A percentile compares a stretch with the other conserved stretches of the same genome.
phyloP scores from a whole-genome alignment of 1,140 invertebrate species.

The Nymphalis io region DNA sequence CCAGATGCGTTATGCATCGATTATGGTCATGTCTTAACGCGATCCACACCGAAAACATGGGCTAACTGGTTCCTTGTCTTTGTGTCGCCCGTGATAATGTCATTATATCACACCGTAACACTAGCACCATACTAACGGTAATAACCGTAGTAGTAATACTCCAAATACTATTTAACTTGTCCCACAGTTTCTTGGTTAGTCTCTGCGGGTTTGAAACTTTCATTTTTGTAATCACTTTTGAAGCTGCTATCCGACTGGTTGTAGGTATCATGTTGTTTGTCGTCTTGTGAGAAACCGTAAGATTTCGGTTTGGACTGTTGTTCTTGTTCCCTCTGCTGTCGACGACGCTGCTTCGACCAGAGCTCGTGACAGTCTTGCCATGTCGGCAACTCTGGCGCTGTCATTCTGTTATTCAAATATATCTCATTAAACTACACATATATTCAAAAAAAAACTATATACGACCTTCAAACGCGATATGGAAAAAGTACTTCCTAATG shows the following conservation, averaged over 20 bases:
- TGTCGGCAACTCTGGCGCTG: conserved; percentile 91
- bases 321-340: conserved; percentile 90
- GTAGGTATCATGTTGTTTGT: conserved; percentile 47
- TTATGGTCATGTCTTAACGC: not conserved
- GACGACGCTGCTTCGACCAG: conserved; percentile 96
- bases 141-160: conserved; percentile 55
- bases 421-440: not conserved
- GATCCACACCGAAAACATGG: not conserved
- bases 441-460: not conserved
- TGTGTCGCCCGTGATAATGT: not conserved
- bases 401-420: conserved; percentile 84
- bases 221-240: conserved; percentile 59
- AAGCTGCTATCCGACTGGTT: conserved; percentile 50
- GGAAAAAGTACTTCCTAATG: too few species aligned
- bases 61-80: not conserved
- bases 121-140: conserved; percentile 43
- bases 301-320: conserved; percentile 76
- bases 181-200: conserved; percentile 56
- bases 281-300: conserved; percentile 51
- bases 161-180: conserved; percentile 72
- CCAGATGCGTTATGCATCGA: not conserved
- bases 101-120: conserved; percentile 12
- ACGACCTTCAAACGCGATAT: too few species aligned
- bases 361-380: conserved; percentile 99
- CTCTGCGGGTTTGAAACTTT: conserved; percentile 56